A percentile compares a stretch with the other conserved stretches of the same genome.
Conservation (phyloP, 2,888 invertebrate species). For the Neocrepidodera transversa region DNA sequence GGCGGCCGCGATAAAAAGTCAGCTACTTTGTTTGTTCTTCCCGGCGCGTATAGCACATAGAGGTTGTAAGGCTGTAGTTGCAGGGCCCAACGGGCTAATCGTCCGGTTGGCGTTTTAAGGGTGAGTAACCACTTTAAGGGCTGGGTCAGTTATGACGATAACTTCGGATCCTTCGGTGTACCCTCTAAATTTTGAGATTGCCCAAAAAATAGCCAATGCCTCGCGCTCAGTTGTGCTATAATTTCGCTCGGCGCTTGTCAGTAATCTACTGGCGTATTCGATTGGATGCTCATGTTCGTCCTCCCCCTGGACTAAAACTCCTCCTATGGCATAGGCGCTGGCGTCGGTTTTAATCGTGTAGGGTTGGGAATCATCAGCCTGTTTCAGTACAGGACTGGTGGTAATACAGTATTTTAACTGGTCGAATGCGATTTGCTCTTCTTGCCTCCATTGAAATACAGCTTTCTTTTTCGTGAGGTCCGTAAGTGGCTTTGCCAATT, state of each 20-base stretch:
- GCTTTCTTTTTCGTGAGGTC: slow-evolving; percentile 29
- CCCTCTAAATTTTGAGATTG: slow-evolving; percentile 50
- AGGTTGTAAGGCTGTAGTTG: slow-evolving; percentile 10
- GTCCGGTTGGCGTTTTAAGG: slow-evolving; percentile 8
- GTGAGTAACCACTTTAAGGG: not conserved
- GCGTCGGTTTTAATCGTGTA: slow-evolving; percentile 44
- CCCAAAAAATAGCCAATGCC: slow-evolving; percentile 46
- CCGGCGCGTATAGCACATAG: slow-evolving; percentile 3
- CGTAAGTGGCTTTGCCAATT: slow-evolving; percentile 32
- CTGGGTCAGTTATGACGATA: not conserved
- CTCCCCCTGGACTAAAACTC: slow-evolving; percentile 39
- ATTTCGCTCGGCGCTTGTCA: slow-evolving; percentile 40
- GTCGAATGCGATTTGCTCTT: slow-evolving; percentile 31
- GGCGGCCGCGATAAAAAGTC: not conserved
- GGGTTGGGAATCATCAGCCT: too few species aligned
- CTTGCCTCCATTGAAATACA: slow-evolving; percentile 28
- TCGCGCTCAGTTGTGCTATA: slow-evolving; percentile 39
- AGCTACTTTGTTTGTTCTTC: not conserved
- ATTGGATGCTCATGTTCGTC: slow-evolving; percentile 40
- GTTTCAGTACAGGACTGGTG: too few species aligned
- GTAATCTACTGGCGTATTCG: slow-evolving; percentile 45
- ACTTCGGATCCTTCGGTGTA: not conserved
- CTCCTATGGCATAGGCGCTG: slow-evolving; percentile 41
- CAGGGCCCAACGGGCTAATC: slow-evolving; percentile 8
- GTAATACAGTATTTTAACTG: slow-evolving; percentile 32